A percentile compares a stretch with the other conserved stretches of the same genome.
Evolutionary conservation across 2,888 invertebrate genomes (phyloP).

Genomic region (Philereme transversata): DNA sequence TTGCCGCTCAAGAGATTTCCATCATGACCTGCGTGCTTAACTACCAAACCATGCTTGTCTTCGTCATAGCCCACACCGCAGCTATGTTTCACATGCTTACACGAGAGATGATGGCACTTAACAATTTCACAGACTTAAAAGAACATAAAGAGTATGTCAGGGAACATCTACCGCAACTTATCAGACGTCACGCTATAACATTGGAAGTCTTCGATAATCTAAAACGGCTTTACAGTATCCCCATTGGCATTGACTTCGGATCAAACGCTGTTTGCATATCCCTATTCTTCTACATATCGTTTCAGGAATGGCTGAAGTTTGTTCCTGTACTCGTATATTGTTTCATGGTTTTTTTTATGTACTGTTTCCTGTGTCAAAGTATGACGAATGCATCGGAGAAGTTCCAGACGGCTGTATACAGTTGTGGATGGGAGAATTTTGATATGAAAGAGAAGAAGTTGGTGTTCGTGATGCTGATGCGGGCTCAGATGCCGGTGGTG

Average conservation of each 20-base stretch:
- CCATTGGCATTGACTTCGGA: constrained; percentile 68
- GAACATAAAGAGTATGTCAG: constrained; percentile 45
- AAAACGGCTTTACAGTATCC: constrained; percentile 60
- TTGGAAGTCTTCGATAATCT: constrained; percentile 55
- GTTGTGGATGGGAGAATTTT: constrained; percentile 75
- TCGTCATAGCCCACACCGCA: constrained; percentile 66
- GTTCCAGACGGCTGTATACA: constrained; percentile 65
- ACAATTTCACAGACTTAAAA: constrained; percentile 39
- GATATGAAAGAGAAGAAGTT: constrained; percentile 56
- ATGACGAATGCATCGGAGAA: constrained; percentile 63
- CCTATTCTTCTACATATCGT: constrained; percentile 61
- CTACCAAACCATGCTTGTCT: constrained; percentile 62
- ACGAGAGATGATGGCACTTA: constrained; percentile 55
- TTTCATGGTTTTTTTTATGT: constrained; percentile 65
- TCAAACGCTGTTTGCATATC: constrained; percentile 64
- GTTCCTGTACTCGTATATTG: constrained; percentile 63
- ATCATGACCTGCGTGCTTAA: constrained; percentile 56
- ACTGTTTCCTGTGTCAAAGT: constrained; percentile 68
- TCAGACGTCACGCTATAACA: constrained; percentile 55
- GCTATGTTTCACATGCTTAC: constrained; percentile 62
- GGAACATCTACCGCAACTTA: constrained; percentile 49
- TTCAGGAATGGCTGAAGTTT: constrained; percentile 60
- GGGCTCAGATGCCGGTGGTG: constrained; percentile 63
- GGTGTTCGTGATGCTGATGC: constrained; percentile 59
- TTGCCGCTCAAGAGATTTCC: constrained; percentile 52